Base-by-base conservation (phyloP, 2,888 invertebrate species). In the Bellardia bayeri region DNA sequence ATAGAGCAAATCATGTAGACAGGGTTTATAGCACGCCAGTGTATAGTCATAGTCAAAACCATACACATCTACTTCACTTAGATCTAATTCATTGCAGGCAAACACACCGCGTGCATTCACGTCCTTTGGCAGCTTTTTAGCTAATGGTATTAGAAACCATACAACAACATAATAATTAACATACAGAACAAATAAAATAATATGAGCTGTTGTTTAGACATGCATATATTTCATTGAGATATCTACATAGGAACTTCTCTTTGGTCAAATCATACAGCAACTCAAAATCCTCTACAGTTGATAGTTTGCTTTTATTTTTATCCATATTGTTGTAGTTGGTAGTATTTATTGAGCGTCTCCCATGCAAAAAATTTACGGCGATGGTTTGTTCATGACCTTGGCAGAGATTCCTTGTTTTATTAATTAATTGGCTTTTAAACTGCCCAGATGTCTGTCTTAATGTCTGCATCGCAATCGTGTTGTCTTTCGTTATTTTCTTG, bases 41-140 rank as follows among this genome's bases (percentile, higher is more conserved):
- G 99, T 99, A 94, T 99, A 99, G 94, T 99, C 99, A 94, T 99
- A 99, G 94, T 99, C 99, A 94, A 99, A 99, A 61, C 99, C 98
- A 94, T 98, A 99, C 0, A 99, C 98, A 91, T 97, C 96, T 58
- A 99, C 97, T 94, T 98, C 97, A 88, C 96, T 95, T 76, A 99
- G 94, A 93, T 98, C 97, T 82, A 99, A 94, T 92, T 99, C 99
- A 94, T 99, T 99, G 94, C 99, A 99, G 13, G 98, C 98, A 94
- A 99, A 99, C 2, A 99, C 98, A 58, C 97, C 98, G 90, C 95
- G 95, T 0, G 96, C 95, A 92, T 98, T 97, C 0, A 98, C 98
- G 95, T 98, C 97, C 91, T 96, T 96, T 4, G 98, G 98, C 45
- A 98, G 94, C 92, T 98, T 98, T 93, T 98, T 98, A 0, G 97